phyloP scores from a whole-genome alignment of 2,888 invertebrate species.

The Aproaerema taeniolella region DNA sequence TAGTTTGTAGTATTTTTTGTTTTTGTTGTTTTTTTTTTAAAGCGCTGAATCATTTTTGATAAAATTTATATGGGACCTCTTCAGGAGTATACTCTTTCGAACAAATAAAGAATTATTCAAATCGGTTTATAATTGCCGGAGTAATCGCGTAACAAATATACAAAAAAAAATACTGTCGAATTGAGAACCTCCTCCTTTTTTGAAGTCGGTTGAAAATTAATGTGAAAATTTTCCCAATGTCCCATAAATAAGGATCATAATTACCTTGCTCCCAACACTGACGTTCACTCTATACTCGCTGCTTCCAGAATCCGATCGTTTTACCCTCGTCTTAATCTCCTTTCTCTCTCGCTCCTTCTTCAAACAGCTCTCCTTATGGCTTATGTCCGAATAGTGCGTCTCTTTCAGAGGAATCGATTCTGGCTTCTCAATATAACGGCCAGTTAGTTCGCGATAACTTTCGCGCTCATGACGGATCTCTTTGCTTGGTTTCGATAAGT shows the following conservation, averaged over 20 bases:
- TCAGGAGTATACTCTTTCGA: too few relatives aligned
- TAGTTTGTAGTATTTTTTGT: too few relatives aligned
- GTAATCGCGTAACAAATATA: too few relatives aligned
- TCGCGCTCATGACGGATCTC: conserved; percentile 69
- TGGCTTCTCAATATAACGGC: conserved; percentile 63
- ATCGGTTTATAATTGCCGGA: too few relatives aligned
- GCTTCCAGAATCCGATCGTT: conserved; percentile 58
- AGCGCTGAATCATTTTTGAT: too few relatives aligned
- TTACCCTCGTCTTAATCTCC: conserved; percentile 64
- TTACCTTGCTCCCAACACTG: conserved; percentile 63
- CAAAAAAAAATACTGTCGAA: too few relatives aligned
- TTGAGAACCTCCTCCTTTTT: too few relatives aligned
- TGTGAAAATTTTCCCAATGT: too few relatives aligned
- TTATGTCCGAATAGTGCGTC: conserved; percentile 52
- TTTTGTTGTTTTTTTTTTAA: too few relatives aligned
- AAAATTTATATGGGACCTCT: too few relatives aligned
- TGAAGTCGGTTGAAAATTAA: too few relatives aligned
- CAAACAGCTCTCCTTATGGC: conserved; percentile 46
- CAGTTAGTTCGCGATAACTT: conserved; percentile 65
- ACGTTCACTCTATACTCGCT: conserved; percentile 61
- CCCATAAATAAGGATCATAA: conserved; percentile 45
- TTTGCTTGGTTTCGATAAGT: conserved; percentile 64
- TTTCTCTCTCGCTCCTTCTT: conserved; percentile 54
- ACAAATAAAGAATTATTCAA: too few relatives aligned
- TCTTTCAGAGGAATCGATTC: conserved; percentile 54